A percentile compares a stretch with the other conserved stretches of the same genome.
Conservation (phyloP, 2,797 vertebrate genomes). For the Ptychobarbus kaznakovi region DNA sequence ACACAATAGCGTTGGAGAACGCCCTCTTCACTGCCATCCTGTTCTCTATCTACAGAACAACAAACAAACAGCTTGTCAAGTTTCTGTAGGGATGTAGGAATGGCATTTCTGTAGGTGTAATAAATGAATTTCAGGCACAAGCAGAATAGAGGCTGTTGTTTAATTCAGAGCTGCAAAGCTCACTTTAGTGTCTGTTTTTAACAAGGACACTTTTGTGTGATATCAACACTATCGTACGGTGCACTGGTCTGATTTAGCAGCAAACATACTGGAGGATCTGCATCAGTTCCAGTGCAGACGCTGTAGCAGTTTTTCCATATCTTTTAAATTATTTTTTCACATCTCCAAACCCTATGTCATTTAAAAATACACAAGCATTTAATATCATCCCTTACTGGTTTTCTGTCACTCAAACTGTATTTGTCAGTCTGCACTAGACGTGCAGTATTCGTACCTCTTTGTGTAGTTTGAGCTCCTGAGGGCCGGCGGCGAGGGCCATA, state of each 20-base stretch:
- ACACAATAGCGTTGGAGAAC: slow-evolving; percentile 90
- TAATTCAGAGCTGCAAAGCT: not conserved
- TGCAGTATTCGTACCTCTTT: slow-evolving; percentile 82
- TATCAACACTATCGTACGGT: not conserved
- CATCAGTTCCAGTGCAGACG: not conserved
- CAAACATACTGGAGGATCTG: not conserved
- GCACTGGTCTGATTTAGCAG: not conserved
- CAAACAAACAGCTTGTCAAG: slow-evolving; percentile 4
- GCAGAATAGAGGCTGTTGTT: slow-evolving; percentile 8
- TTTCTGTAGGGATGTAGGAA: slow-evolving; percentile 19
- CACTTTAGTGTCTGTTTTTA: not conserved
- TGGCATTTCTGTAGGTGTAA: slow-evolving; percentile 22
- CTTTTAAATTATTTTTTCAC: not conserved
- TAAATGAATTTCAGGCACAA: not conserved
- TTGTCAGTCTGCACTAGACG: no score
- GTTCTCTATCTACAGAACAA: slow-evolving; percentile 86
- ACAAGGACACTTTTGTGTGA: slow-evolving; percentile 40
- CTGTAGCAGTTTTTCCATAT: not conserved
- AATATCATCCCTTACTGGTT: not conserved
- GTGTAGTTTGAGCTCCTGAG: slow-evolving; percentile 87
- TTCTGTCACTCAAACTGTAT: not conserved
- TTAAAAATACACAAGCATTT: not conserved
- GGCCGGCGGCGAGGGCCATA: slow-evolving; percentile 88
- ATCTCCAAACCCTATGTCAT: slow-evolving; percentile 4
- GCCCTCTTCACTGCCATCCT: slow-evolving; percentile 95